Base-by-base conservation (phyloP, 2,888 invertebrate genomes). In the Ophonus ardosiacus region DNA sequence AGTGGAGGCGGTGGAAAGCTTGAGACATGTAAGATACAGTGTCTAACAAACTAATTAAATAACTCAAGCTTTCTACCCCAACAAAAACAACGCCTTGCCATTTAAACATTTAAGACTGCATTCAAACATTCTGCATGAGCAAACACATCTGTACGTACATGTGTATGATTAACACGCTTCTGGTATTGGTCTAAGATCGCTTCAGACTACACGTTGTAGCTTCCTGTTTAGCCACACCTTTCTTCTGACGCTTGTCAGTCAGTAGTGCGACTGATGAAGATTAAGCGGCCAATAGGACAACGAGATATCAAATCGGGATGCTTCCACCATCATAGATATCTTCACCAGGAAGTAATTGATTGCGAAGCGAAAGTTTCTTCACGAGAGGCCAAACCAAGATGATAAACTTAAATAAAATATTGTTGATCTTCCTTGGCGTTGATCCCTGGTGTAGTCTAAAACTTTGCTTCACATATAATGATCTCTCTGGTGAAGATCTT, bases 51-150 rank as follows among this genome's bases (percentile, higher is more conserved):
- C 18, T 63, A 63, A 63, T 31, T 31, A 4, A 4, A 31, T 21
- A 13, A 63, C 63, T 74, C 71, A 63, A 74, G 71, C 71, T 74
- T 18, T 74, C 43, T 43, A 17, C 71, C 10, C 43, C 40, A 74
- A 40, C 40, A 31, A 43, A 74, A 7, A 51, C 68, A 71, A 71
- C 63, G 71, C 71, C 71, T 74, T 17, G 71, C 71, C 71, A 74
- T 74, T 74, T 74, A 74, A 74, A 74, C 71, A 74, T 88, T 86
- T 83, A 88, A 89, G 90, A 90, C 90, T 84, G 85, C 79, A 90
- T 90, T 91, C 91, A 91, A 91, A 91, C 91, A 91, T 91, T 91
- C 91, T 91, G 91, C 91, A 91, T 91, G 91, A 89, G 85, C 86
- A 85, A 88, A 87, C 87, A 86, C 87, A 88, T 87, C 87, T 87